Evolutionary conservation across 2,888 invertebrate genomes (phyloP), one percentile per base, ranked within the genome.

Genomic region (Caenorhabditis auriculariae): DNA sequence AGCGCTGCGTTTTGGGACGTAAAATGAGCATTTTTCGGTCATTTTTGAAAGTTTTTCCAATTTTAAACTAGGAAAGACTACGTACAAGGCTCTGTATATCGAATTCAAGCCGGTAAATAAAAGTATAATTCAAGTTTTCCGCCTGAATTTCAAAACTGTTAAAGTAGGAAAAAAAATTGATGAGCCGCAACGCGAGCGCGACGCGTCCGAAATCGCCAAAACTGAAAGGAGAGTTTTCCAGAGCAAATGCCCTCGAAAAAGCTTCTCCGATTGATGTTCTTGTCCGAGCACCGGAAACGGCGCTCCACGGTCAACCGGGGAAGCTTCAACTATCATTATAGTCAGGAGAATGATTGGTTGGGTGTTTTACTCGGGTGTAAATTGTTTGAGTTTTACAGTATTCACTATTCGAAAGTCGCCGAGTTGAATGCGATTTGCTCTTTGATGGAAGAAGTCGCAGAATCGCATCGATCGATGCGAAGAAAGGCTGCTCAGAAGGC

Each of bases 361-460:
- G n/a, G n/a, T n/a, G n/a, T n/a, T n/a, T n/a, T n/a, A n/a, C n/a
- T n/a, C n/a, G n/a, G n/a, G n/a, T n/a, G n/a, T n/a, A n/a, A n/a
- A n/a, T n/a, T n/a, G n/a, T n/a, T n/a, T n/a, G n/a, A n/a, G n/a
- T n/a, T n/a, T n/a, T n/a, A n/a, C n/a, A n/a, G n/a, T n/a, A n/a
- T n/a, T n/a, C n/a, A n/a, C n/a, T 59, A 56, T 39, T 57, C 54
- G 27, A 67, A 66, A 54, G 55, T 63, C 15, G 64, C 68, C 4
- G 69, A 69, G 53, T 59, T 73, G 7, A 56, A 54, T 32, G 68
- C 70, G 17, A 72, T 77, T 27, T 77, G 68, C 54, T 55, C 52
- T 35, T 56, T 69, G 42, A 57, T 77, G 50, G 69, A 72, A 35
- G 76, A 77, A 44, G 75, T 77, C 41, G 72, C 72, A 4, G 69